phyloP scores from a whole-genome alignment of 2,888 invertebrate species.

The Ditula angustiorana region DNA sequence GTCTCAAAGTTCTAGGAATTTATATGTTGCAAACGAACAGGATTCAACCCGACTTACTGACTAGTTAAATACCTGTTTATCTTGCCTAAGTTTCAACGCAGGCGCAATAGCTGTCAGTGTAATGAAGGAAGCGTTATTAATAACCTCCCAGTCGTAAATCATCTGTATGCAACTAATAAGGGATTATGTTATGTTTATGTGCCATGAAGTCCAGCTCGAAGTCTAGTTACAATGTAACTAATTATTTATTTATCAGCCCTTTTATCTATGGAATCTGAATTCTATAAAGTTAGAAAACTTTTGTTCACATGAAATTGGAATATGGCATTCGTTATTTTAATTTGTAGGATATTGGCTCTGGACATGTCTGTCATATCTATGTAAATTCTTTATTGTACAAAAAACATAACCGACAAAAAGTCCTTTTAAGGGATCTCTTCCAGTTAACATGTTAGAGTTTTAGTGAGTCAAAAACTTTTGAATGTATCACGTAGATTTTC shows the following conservation, averaged over 20 bases:
- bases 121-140: constrained; percentile 38
- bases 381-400: too few relatives aligned
- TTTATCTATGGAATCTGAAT: too few relatives aligned
- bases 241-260: neutral
- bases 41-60: constrained; percentile 22
- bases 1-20: neutral
- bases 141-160: constrained; percentile 32
- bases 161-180: constrained; percentile 47
- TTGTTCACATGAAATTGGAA: too few relatives aligned
- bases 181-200: neutral
- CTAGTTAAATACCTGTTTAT: constrained; percentile 47
- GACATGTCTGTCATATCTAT: too few relatives aligned
- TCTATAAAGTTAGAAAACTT: too few relatives aligned
- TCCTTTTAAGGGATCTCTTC: too few relatives aligned
- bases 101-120: constrained; percentile 48
- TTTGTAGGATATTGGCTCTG: too few relatives aligned
- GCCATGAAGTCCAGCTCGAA: neutral
- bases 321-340: too few relatives aligned
- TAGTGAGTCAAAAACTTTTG: too few relatives aligned
- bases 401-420: too few relatives aligned
- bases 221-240: neutral
- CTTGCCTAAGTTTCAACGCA: constrained; percentile 38
- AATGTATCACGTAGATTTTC: too few relatives aligned
- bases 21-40: constrained; percentile 22
- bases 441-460: too few relatives aligned